These are phyloP conservation scores for Sparus aurata DNA, from an alignment of 2,797 vertebrate species.

Conservation along the genomic window DNA sequence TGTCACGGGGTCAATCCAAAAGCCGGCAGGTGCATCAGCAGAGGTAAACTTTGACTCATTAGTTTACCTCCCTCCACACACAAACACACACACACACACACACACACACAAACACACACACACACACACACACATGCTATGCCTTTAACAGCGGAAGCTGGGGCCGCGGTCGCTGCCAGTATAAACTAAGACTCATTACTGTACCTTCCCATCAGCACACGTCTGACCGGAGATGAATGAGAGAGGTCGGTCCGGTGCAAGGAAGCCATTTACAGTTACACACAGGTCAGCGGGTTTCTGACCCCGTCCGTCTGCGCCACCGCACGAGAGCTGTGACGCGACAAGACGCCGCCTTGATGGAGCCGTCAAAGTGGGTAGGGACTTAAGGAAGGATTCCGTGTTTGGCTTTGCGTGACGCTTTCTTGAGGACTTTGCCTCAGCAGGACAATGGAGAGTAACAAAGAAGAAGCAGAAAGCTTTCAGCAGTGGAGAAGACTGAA, in stretches of 20 bases:
- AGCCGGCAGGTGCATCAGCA: conserved; percentile 37
- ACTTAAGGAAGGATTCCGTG: not conserved
- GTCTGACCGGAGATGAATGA: conserved; percentile 51
- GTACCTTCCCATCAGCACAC: conserved; percentile 58
- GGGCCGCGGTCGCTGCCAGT: not conserved
- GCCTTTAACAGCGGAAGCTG: conserved; percentile 4
- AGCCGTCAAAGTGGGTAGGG: not conserved
- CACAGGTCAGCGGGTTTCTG: conserved; percentile 52
- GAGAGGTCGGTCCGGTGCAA: conserved; percentile 25
- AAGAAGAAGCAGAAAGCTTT: not conserved
- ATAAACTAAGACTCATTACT: conserved; percentile 62
- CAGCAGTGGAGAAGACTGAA: not conserved
- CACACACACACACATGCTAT: conserved; percentile 27
- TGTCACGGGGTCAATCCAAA: conserved; percentile 16
- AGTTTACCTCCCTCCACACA: conserved; percentile 28
- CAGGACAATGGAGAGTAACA: not conserved
- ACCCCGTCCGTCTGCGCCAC: conserved; percentile 16
- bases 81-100: no score
- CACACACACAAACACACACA: not conserved
- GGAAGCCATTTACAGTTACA: conserved; percentile 39
- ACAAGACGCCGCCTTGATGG: not conserved
- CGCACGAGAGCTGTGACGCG: conserved; percentile 18
- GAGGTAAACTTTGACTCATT: conserved; percentile 61
- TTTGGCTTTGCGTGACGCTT: not conserved
- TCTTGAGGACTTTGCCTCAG: not conserved